Conservation (phyloP, 2,888 invertebrate genomes). For the Drosophila neonasuta region DNA sequence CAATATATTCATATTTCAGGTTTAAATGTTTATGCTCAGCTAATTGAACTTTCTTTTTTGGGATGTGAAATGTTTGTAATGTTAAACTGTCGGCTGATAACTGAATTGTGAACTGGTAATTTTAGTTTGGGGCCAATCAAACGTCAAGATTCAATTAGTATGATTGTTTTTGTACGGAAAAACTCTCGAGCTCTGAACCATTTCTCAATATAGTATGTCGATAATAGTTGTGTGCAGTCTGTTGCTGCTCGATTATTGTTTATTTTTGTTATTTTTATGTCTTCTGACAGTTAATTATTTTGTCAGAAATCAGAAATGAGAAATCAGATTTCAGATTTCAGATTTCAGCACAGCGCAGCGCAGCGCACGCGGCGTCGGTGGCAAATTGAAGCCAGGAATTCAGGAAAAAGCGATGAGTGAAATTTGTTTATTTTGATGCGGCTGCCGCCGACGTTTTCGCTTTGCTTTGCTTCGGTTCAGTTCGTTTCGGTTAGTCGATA, state of each 20-base stretch:
- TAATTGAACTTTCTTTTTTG: no score
- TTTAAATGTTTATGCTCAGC: no score
- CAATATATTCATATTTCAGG: no score
- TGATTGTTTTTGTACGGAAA: not conserved
- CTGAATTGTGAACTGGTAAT: constrained; percentile 7
- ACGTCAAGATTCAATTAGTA: constrained; percentile 57
- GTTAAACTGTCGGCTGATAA: not conserved
- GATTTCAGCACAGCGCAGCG: constrained; percentile 11
- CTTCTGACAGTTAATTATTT: constrained; percentile 77
- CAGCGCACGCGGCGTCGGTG: constrained; percentile 50
- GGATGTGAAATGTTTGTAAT: not conserved
- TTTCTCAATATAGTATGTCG: constrained; percentile 3
- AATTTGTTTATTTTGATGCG: constrained; percentile 78
- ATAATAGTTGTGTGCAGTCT: constrained; percentile 15
- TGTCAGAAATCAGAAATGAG: constrained; percentile 56
- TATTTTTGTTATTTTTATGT: constrained; percentile 67
- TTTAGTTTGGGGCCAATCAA: constrained; percentile 32
- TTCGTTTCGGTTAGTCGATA: constrained; percentile 61
- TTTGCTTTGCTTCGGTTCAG: constrained; percentile 5
- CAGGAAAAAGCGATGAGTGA: constrained; percentile 28
- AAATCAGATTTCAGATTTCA: constrained; percentile 39
- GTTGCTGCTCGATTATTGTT: constrained; percentile 56
- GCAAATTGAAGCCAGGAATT: constrained; percentile 40
- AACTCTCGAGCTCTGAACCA: constrained; percentile 16
- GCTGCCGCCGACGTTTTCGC: constrained; percentile 19